Conservation (phyloP, 2,113 vertebrate genomes). For the Odocoileus virginianus region DNA sequence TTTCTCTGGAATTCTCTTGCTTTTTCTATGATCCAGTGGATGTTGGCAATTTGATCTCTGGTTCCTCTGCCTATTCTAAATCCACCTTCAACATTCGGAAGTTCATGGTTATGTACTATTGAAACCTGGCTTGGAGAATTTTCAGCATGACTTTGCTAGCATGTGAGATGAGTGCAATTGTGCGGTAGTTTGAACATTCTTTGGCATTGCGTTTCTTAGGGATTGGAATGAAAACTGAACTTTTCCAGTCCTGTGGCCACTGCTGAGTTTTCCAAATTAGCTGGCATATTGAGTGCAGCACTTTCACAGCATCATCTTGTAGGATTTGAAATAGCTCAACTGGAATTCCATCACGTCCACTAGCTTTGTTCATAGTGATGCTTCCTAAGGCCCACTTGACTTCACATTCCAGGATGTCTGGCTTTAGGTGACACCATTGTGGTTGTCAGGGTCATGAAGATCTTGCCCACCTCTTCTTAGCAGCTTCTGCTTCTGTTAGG, state of each 20-base stretch:
- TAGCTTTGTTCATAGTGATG: background rate
- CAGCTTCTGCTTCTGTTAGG: background rate
- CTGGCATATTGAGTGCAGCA: background rate
- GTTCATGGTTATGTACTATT: background rate
- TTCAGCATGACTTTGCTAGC: background rate
- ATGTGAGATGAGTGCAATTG: background rate
- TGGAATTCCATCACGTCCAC: background rate
- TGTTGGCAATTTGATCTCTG: background rate
- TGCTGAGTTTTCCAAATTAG: background rate
- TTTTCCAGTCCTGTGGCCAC: background rate
- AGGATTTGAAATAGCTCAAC: background rate
- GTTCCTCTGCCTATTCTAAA: background rate
- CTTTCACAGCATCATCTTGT: background rate
- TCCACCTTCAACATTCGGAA: background rate
- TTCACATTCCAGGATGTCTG: background rate
- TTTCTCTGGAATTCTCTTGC: background rate
- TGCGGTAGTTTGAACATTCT: fast-evolving
- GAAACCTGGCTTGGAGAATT: background rate
- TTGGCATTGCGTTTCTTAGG: fast-evolving
- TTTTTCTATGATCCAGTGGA: fast-evolving
- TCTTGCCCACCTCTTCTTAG: background rate
- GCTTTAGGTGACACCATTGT: background rate
- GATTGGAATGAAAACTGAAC: background rate
- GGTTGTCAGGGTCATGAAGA: background rate
- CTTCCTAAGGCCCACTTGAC: background rate